Evolutionary conservation across 2,888 invertebrate species (phyloP).

Genomic region (Epinotia nisella): DNA sequence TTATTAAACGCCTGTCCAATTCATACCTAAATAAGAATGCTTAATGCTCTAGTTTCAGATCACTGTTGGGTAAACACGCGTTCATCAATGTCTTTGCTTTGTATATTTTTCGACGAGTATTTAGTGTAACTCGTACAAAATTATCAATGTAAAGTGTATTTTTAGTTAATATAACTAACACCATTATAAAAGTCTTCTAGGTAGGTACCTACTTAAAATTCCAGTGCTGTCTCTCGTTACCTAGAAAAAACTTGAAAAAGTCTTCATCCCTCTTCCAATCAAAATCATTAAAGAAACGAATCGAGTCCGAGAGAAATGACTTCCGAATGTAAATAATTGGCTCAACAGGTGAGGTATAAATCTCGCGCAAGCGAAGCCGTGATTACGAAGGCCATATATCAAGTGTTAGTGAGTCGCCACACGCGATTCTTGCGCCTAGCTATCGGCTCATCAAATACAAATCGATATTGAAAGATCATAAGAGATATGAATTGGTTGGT

Average conservation of each 20-base stretch:
- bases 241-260: slow-evolving; percentile 48
- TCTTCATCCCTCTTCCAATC: slow-evolving; percentile 49
- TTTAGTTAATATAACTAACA: background rate
- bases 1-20: background rate
- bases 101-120: too few relatives aligned
- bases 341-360: slow-evolving; percentile 80
- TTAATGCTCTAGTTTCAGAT: too few relatives aligned
- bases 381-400: slow-evolving; percentile 79
- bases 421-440: slow-evolving; percentile 67
- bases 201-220: background rate
- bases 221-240: slow-evolving; percentile 29
- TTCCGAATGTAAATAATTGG: slow-evolving; percentile 80
- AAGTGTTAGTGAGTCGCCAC: slow-evolving; percentile 67
- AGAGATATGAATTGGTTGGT: slow-evolving; percentile 6
- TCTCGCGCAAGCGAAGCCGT: slow-evolving; percentile 73
- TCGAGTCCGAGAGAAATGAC: slow-evolving; percentile 63
- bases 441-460: slow-evolving; percentile 55
- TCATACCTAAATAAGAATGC: background rate
- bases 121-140: background rate
- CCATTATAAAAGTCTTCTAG: background rate
- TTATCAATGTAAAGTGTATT: background rate
- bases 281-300: slow-evolving; percentile 55
- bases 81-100: background rate
- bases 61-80: background rate
- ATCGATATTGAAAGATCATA: slow-evolving; percentile 55